Evolutionary conservation across 2,797 vertebrate species (phyloP).

Genomic region (Agapornis canus): DNA sequence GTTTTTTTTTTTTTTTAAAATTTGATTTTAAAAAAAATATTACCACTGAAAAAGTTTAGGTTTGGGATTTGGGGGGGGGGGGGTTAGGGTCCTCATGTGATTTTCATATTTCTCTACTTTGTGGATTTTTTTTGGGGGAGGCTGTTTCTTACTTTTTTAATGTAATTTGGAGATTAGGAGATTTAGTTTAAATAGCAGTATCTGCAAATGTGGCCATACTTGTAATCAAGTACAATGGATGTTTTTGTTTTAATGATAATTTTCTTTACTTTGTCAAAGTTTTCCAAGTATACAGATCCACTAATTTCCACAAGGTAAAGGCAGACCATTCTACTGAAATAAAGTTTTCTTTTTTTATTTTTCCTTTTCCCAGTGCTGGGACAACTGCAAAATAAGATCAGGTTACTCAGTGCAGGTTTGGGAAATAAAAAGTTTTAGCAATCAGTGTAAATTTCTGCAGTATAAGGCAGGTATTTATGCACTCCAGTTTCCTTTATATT

Average conservation of each 20-base stretch:
- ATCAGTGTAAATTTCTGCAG: not conserved
- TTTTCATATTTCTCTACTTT: not conserved
- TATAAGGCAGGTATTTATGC: not conserved
- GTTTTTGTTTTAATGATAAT: not conserved
- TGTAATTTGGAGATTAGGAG: not conserved
- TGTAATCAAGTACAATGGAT: not conserved
- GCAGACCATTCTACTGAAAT: not conserved
- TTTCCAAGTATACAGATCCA: not conserved
- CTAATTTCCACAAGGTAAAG: not conserved
- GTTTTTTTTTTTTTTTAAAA: no score
- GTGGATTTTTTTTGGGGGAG: fast-evolving
- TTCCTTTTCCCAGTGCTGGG: not conserved
- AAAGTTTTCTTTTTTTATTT: not conserved
- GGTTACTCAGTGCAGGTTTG: not conserved
- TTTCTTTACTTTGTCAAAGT: not conserved
- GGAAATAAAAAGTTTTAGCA: not conserved
- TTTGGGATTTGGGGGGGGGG: no score
- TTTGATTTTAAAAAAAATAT: no score
- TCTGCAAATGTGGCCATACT: not conserved
- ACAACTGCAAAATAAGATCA: not conserved
- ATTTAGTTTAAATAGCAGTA: not conserved
- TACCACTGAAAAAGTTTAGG: no score
- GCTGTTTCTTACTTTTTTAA: not conserved
- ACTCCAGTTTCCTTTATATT: not conserved
- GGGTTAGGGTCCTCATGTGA: not conserved